These are phyloP conservation scores for Cydia pomonella DNA, from an alignment of 1,140 invertebrate species.

Conservation along the genomic window DNA sequence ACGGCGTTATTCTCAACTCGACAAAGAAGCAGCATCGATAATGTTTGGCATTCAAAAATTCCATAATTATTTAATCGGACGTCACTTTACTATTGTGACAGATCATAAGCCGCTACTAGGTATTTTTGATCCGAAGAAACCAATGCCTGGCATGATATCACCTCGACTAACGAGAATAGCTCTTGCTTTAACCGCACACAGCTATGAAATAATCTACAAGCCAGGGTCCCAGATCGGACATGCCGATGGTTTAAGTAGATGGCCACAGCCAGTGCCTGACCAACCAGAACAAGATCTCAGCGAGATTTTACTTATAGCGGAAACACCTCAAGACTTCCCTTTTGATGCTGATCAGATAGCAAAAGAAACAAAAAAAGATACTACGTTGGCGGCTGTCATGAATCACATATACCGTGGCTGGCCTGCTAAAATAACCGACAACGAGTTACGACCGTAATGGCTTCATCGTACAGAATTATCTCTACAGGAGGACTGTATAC, in stretches of 20 bases:
- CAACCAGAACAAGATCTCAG: constrained; percentile 36
- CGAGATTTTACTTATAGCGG: constrained; percentile 43
- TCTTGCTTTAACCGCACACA: constrained; percentile 32
- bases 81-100: constrained; percentile 42
- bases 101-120: constrained; percentile 77
- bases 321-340: constrained; percentile 41
- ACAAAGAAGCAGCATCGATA: constrained; percentile 75
- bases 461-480: constrained; percentile 41
- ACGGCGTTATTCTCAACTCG: constrained; percentile 45
- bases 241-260: constrained; percentile 52
- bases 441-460: constrained; percentile 38
- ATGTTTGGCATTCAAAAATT: constrained; percentile 71
- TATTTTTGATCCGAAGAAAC: constrained; percentile 63
- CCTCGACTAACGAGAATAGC: constrained; percentile 49
- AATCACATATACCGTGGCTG: constrained; percentile 39
- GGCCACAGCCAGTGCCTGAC: constrained; percentile 45
- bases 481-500: constrained; percentile 41
- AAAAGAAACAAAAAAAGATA: constrained; percentile 40
- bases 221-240: constrained; percentile 47
- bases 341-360: constrained; percentile 43
- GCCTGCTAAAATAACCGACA: constrained; percentile 38
- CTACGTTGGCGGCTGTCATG: constrained; percentile 28
- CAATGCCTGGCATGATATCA: constrained; percentile 56
- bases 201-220: constrained; percentile 39
- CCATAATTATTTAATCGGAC: constrained; percentile 56